phyloP scores from a whole-genome alignment of 1,140 invertebrate genomes.

The Zaprionus davidi region DNA sequence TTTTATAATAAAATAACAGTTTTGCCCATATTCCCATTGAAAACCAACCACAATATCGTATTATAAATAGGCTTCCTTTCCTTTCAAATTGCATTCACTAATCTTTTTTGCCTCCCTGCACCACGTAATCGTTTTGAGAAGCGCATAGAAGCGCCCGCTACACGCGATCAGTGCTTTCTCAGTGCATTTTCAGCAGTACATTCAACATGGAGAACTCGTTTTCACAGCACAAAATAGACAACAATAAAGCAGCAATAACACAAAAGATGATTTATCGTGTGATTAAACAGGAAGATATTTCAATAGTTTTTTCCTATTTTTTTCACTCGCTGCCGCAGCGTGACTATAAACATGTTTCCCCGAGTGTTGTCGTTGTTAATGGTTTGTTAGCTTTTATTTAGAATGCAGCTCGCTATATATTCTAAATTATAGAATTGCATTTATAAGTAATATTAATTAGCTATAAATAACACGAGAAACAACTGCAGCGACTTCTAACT shows the following conservation, averaged over 20 bases:
- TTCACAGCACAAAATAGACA: slow-evolving; percentile 54
- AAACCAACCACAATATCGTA: too few species aligned
- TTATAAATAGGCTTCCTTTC: background rate
- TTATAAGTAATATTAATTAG: slow-evolving; percentile 83
- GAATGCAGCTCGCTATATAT: slow-evolving; percentile 68
- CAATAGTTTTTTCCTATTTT: slow-evolving; percentile 19
- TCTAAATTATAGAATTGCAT: slow-evolving; percentile 80
- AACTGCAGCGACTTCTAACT: slow-evolving; percentile 56
- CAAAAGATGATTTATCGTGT: slow-evolving; percentile 79
- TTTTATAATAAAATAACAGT: too few species aligned
- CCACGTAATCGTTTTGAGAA: slow-evolving; percentile 18
- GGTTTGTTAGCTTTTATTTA: slow-evolving; percentile 47
- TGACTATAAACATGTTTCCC: slow-evolving; percentile 73
- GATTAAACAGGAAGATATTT: slow-evolving; percentile 82
- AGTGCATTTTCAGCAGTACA: slow-evolving; percentile 33
- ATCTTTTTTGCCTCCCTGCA: background rate
- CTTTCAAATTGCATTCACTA: background rate
- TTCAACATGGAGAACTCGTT: slow-evolving; percentile 71
- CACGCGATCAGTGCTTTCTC: slow-evolving; percentile 22
- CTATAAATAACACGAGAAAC: slow-evolving; percentile 79
- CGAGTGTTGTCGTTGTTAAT: slow-evolving; percentile 30
- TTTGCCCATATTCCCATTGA: fast-evolving
- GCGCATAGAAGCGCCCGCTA: slow-evolving; percentile 35
- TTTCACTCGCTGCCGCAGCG: slow-evolving; percentile 40
- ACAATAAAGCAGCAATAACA: slow-evolving; percentile 57